Conservation (phyloP, 2,113 vertebrate genomes). For the Halichoerus grypus region DNA sequence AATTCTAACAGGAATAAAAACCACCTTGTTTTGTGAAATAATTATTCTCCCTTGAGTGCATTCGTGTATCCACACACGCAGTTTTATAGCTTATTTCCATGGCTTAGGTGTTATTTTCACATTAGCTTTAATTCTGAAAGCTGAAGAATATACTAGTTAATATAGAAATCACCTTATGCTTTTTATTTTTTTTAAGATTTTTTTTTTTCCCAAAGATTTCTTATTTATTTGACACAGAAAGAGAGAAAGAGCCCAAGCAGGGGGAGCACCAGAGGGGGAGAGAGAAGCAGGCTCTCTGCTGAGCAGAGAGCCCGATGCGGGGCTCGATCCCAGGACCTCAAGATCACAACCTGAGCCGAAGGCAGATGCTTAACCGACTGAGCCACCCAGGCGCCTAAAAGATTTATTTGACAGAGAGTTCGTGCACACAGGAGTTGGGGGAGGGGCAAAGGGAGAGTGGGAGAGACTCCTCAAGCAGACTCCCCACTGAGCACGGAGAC, state of each 20-base stretch:
- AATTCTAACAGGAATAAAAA: not conserved
- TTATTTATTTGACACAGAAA: no score
- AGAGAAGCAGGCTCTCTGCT: no score
- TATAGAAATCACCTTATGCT: not conserved
- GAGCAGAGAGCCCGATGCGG: no score
- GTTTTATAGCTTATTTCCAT: not conserved
- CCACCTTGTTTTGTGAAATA: not conserved
- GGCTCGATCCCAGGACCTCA: no score
- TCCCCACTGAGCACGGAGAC: not conserved
- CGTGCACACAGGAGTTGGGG: not conserved
- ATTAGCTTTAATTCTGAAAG: not conserved
- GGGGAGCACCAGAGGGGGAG: no score
- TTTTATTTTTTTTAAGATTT: not conserved
- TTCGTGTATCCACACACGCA: accelerated
- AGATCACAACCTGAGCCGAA: no score
- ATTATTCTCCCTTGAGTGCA: not conserved
- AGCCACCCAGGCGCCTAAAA: no score
- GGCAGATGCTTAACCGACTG: no score
- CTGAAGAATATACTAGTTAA: not conserved
- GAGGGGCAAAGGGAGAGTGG: no score
- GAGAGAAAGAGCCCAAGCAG: no score
- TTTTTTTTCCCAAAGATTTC: no score
- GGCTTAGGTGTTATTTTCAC: not conserved
- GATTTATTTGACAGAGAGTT: not conserved
- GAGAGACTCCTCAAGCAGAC: not conserved